Evolutionary conservation across 2,113 vertebrate species (phyloP).

Genomic region (Poeciliopsis turrubarensis): DNA sequence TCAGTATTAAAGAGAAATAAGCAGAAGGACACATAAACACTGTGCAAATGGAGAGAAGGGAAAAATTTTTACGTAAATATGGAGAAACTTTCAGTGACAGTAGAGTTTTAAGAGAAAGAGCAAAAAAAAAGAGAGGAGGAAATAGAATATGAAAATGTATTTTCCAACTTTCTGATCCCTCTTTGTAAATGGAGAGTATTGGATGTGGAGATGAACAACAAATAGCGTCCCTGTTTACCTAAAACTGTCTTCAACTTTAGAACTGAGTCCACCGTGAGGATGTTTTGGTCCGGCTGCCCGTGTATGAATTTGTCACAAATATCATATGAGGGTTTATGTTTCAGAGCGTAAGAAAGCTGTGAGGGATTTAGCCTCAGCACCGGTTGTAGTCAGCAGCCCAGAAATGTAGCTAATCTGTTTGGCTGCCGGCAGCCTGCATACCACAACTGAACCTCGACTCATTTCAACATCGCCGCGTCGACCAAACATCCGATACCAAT

Average conservation of each 20-base stretch:
- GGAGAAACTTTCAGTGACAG: not conserved
- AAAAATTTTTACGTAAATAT: not conserved
- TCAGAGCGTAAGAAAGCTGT: slow-evolving; percentile 9
- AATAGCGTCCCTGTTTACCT: not conserved
- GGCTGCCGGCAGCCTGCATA: slow-evolving; percentile 4
- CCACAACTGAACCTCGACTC: not conserved
- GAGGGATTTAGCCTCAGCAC: not conserved
- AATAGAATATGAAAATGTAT: not conserved
- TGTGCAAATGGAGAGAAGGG: too few species aligned
- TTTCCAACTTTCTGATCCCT: not conserved
- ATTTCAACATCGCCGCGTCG: not conserved
- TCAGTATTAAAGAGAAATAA: not conserved
- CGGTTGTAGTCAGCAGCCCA: slow-evolving; percentile 29
- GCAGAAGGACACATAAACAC: not conserved
- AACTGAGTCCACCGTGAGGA: too few species aligned
- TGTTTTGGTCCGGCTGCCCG: too few species aligned
- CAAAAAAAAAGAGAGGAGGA: too few species aligned
- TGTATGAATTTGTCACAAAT: too few species aligned
- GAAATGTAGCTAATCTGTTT: slow-evolving; percentile 44
- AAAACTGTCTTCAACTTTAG: not conserved
- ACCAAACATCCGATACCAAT: not conserved
- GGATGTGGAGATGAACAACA: not conserved
- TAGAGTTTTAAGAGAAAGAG: too few species aligned
- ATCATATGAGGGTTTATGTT: not conserved
- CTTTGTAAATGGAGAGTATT: not conserved